phyloP scores from a whole-genome alignment of 2,113 vertebrate species.

The Sebastes fasciatus region DNA sequence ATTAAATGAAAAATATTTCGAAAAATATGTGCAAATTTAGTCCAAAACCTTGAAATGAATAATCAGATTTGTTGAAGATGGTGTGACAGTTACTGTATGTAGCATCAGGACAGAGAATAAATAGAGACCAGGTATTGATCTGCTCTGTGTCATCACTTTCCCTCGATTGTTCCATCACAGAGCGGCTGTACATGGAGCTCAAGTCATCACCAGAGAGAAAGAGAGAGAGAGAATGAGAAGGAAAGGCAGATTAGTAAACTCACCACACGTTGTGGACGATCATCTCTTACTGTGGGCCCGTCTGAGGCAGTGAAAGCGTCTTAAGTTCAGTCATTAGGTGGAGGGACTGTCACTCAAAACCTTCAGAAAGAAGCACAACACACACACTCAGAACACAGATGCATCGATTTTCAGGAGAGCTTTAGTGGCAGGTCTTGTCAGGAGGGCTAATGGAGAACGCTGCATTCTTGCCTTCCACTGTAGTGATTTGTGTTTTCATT shows the following conservation, averaged over 20 bases:
- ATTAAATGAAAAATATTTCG: background rate
- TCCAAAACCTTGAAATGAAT: background rate
- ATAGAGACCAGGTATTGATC: background rate
- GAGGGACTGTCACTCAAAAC: conserved; percentile 39
- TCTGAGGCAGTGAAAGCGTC: background rate
- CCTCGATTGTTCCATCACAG: background rate
- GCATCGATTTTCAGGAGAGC: conserved; percentile 42
- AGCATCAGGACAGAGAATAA: no score
- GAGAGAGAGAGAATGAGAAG: background rate
- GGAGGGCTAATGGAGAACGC: conserved; percentile 55
- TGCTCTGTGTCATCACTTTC: conserved; percentile 10
- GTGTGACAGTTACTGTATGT: background rate
- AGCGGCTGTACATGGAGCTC: background rate
- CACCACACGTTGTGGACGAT: conserved; percentile 26
- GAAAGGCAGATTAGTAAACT: conserved; percentile 28
- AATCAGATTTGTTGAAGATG: background rate
- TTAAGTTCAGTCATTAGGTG: conserved; percentile 26
- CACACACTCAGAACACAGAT: conserved; percentile 37
- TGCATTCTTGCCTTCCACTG: conserved; percentile 47
- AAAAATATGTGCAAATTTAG: no score
- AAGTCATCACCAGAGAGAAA: background rate
- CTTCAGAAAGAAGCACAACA: conserved; percentile 53
- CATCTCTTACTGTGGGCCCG: conserved; percentile 17
- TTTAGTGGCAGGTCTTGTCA: conserved; percentile 44
- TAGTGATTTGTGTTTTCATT: conserved; percentile 52